Base-by-base conservation (phyloP, 2,888 invertebrate genomes). In the Mermis nigrescens region DNA sequence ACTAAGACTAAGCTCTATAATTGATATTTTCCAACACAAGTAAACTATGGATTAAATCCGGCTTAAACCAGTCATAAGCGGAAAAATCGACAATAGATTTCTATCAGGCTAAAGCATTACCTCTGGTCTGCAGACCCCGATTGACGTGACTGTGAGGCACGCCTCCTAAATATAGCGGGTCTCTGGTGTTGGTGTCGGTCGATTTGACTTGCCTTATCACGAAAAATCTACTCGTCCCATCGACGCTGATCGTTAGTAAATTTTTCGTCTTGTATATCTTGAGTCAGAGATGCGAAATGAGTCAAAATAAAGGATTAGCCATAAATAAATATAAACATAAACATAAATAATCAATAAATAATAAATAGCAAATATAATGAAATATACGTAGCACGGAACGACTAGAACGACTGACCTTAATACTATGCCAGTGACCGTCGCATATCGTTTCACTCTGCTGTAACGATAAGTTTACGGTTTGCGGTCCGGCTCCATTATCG, bases 361-460 rank as follows among this genome's bases (percentile, higher is more conserved):
- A n/a, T n/a, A n/a, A n/a, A n/a, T n/a, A n/a, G n/a, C n/a, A n/a
- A n/a, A n/a, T n/a, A n/a, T n/a, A n/a, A n/a, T n/a, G n/a, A n/a
- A n/a, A n/a, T n/a, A n/a, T n/a, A n/a, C n/a, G n/a, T n/a, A n/a
- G n/a, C n/a, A n/a, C n/a, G n/a, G n/a, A n/a, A n/a, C n/a, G n/a
- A n/a, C n/a, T 4, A 12, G 26, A 19, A n/a, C 31, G 3, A 38
- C 60, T 15, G 57, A 70, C 69, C 65, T 67, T 68, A 52, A 91
- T 85, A 60, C 80, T 82, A 71, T 95, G 92, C 94, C 94, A 98
- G 59, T 85, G 79, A 55, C 95, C 94, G 74, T 98, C 90, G 71
- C 95, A 98, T 62, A 92, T 80, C 7, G 48, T 7, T n/a, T 48
- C 24, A 24, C 48, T 48, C 24, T 48, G 48, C 7, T 12, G 19